These are phyloP conservation scores for Nettapus auritus DNA, from an alignment of 2,113 vertebrate genomes.

Conservation along the genomic window DNA sequence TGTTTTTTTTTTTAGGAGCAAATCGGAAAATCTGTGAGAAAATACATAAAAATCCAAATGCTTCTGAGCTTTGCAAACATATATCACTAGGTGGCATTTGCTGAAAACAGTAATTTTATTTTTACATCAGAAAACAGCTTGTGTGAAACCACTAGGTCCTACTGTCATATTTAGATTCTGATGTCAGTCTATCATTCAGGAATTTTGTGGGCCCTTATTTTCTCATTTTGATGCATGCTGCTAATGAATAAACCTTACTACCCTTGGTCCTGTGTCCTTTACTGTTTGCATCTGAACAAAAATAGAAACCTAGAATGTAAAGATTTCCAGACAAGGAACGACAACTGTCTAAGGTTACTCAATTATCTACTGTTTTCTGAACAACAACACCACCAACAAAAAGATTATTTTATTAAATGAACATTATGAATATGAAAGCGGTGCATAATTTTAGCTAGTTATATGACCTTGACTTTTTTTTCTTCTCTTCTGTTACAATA, in stretches of 20 bases:
- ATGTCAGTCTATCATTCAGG: not conserved
- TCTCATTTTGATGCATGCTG: not conserved
- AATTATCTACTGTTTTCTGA: not conserved
- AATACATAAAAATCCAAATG: not conserved
- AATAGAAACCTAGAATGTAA: not conserved
- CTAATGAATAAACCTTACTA: not conserved
- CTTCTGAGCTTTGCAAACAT: not conserved
- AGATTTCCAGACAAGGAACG: not conserved
- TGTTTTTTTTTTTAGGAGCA: not conserved
- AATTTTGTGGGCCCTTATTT: not conserved
- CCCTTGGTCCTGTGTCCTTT: not conserved
- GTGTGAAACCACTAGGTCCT: not conserved
- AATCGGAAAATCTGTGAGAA: not conserved
- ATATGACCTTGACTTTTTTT: not conserved
- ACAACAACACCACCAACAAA: not conserved
- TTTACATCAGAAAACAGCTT: not conserved
- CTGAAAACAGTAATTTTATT: constrained; percentile 23
- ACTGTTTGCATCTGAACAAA: not conserved
- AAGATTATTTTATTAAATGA: not conserved
- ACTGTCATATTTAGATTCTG: not conserved
- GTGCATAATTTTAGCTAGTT: not conserved
- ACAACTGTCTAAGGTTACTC: not conserved
- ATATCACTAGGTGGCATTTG: constrained; percentile 61
- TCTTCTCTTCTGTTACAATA: not conserved
- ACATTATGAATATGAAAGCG: not conserved